These are phyloP conservation scores for Drosophila nannoptera DNA, from an alignment of 1,140 invertebrate genomes.

Conservation along the genomic window DNA sequence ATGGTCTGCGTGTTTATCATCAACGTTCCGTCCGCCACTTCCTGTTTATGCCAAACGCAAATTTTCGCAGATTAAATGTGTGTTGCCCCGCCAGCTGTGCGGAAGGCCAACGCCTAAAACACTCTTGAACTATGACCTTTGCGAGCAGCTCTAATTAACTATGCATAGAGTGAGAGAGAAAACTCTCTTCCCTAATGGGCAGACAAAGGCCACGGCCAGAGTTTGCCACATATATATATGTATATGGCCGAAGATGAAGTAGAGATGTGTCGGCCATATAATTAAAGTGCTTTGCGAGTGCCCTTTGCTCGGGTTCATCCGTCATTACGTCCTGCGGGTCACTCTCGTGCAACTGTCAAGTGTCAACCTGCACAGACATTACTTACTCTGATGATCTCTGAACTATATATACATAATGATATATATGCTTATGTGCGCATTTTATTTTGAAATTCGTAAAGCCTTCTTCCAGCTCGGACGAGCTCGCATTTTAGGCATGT, in stretches of 20 bases:
- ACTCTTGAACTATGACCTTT: constrained; percentile 66
- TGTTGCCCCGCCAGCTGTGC: background rate
- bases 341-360: background rate
- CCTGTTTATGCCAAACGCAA: constrained; percentile 46
- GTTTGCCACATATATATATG: no score
- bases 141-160: constrained; percentile 58
- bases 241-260: no score
- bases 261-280: no score
- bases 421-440: constrained; percentile 25
- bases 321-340: no score
- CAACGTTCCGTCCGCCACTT: constrained; percentile 21
- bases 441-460: constrained; percentile 30
- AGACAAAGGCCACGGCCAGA: no score
- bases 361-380: constrained; percentile 23
- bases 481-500: constrained; percentile 14
- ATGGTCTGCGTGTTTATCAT: constrained; percentile 33
- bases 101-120: constrained; percentile 40
- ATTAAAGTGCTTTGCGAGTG: no score
- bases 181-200: no score
- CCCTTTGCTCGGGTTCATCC: background rate
- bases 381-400: constrained; percentile 27
- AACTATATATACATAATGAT: constrained; percentile 15
- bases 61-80: constrained; percentile 38
- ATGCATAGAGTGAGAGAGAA: constrained; percentile 4
- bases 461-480: background rate